phyloP scores from a whole-genome alignment of 2,113 vertebrate genomes.

The Hylia prasina region DNA sequence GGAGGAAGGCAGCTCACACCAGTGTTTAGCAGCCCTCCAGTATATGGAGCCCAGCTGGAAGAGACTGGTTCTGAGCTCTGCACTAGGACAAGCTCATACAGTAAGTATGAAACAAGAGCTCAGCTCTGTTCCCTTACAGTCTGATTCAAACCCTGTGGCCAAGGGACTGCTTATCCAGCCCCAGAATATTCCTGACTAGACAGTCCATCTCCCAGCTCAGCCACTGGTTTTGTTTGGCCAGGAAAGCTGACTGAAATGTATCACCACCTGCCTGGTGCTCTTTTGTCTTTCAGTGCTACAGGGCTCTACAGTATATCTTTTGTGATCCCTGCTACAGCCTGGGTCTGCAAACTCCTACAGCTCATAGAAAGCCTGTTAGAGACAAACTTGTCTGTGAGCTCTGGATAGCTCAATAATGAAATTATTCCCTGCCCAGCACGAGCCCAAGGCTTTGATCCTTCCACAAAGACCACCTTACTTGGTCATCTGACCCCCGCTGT shows the following conservation, averaged over 20 bases:
- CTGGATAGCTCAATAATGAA: neutral
- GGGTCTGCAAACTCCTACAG: neutral
- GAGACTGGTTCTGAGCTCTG: neutral
- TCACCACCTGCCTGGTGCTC: neutral
- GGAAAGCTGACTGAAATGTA: neutral
- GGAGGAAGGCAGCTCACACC: neutral
- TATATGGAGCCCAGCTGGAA: fast-evolving
- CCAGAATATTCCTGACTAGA: neutral
- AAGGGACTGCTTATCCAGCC: neutral
- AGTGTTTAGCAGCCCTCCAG: neutral
- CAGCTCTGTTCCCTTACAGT: neutral
- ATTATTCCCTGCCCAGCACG: neutral
- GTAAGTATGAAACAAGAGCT: neutral
- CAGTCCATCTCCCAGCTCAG: neutral
- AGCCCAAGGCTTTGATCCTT: neutral
- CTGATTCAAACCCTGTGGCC: neutral
- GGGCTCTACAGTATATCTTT: neutral
- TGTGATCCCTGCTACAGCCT: neutral
- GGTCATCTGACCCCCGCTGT: neutral
- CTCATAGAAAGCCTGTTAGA: neutral
- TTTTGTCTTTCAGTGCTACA: neutral
- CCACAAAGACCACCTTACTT: neutral
- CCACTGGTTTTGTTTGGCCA: neutral
- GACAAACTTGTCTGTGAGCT: neutral
- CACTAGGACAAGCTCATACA: neutral